Evolutionary conservation across 2,797 vertebrate species (phyloP), one percentile per base, ranked within the genome.

Genomic region (Sylvilagus floridanus): DNA sequence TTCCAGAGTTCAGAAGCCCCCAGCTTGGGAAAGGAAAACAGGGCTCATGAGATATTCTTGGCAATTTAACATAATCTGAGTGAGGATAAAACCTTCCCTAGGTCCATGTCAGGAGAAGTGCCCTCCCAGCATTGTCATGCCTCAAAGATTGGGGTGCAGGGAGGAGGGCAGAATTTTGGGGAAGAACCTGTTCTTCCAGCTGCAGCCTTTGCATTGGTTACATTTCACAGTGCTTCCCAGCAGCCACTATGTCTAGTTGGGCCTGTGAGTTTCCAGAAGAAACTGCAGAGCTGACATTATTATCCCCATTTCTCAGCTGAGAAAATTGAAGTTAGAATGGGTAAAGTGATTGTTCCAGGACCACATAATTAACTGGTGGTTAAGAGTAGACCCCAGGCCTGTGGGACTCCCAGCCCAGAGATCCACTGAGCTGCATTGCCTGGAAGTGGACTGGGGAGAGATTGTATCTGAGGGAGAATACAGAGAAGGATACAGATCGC

Each of bases 311-410:
- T 72, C n/a, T 26, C 65, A 94, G 60, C 14, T 83, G 90, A 94
- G 68, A 92, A 96, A 96, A 88, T 32, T 87, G 76, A 94, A n/a
- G 50, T 89, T 89, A 83, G 26, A 84, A 71, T 47, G 42, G 72
- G 91, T 81, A 57, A 91, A 50, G 30, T 72, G 90, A 88, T 21
- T 84, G 68, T 30, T 65, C 75, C 28, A 84, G 85, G 30, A 28
- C 63, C 83, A 77, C 62, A 82, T 57, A 72, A 26, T 57, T 68
- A 86, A 28, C 28, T 57, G 47, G 30, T 71, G 73, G 75, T 50
- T 90, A 60, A 91, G 52, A 78, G 26, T 66, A 54, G 75, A 77
- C 71, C 60, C 66, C 72, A 94, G 69, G 47, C 4, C 37, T 54
- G 5, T 71, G 79, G 68, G 30, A 88, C n/a, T 57, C 28, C 76